Evolutionary conservation across 2,797 vertebrate species (phyloP).

Genomic region (Toxotes lorentzi): DNA sequence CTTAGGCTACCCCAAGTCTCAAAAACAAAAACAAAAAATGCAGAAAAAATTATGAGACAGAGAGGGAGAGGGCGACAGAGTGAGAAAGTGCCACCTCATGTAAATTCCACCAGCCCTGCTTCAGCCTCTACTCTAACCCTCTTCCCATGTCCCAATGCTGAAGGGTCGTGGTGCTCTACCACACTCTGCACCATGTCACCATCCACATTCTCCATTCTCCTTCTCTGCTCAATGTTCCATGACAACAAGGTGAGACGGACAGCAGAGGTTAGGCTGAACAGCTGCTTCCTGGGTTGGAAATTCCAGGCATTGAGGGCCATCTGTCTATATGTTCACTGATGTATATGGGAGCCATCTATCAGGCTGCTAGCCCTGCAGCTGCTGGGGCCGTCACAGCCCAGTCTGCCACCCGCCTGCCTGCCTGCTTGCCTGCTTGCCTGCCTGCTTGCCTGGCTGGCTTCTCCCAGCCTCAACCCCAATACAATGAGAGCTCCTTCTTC

Average conservation of each 20-base stretch:
- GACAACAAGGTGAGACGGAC: conserved; percentile 98
- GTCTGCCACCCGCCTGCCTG: conserved; percentile 71
- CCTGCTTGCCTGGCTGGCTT: conserved; percentile 70
- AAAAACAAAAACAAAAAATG: conserved; percentile 14
- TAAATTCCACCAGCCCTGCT: conserved; percentile 70
- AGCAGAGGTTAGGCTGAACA: conserved; percentile 95
- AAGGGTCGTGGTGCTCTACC: conserved; percentile 43
- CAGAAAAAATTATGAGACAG: conserved; percentile 38
- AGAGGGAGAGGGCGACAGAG: conserved; percentile 22
- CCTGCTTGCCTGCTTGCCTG: conserved; percentile 47
- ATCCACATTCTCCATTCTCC: conserved; percentile 92
- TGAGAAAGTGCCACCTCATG: conserved; percentile 65
- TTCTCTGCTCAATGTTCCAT: conserved; percentile 93
- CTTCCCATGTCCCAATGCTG: conserved; percentile 46
- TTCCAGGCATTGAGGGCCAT: conserved; percentile 98
- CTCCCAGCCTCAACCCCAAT: conserved; percentile 86
- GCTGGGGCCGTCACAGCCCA: conserved; percentile 88
- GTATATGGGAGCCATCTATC: conserved; percentile 98
- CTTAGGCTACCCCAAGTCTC: conserved; percentile 1
- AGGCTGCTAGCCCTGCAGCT: conserved; percentile 93
- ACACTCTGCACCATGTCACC: conserved; percentile 75
- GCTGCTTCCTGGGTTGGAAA: conserved; percentile 97
- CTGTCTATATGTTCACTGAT: conserved; percentile 97
- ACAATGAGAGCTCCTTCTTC: conserved; percentile 97
- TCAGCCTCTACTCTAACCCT: conserved; percentile 58